Percentiles rank a stretch among this genome's conserved stretches.
Evolutionary conservation across 2,113 vertebrate species (phyloP).

Genomic region (Hyaena hyaena): DNA sequence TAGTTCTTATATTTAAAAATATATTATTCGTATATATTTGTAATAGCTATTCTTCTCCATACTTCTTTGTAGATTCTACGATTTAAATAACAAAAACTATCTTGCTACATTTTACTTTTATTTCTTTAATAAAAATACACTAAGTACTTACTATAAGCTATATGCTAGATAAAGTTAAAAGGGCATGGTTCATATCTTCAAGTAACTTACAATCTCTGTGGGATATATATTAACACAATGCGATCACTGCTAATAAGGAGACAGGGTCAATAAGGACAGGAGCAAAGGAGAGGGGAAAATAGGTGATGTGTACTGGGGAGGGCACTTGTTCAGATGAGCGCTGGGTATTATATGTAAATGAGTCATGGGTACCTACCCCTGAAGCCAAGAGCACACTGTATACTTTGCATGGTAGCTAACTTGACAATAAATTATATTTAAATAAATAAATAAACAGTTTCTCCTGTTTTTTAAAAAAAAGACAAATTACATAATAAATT

Average conservation of each 20-base stretch:
- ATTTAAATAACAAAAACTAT: slow-evolving; percentile 30
- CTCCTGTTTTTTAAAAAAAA: too few relatives aligned
- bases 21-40: not conserved
- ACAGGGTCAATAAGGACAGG: not conserved
- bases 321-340: too few relatives aligned
- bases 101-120: not conserved
- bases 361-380: too few relatives aligned
- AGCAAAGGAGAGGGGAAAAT: too few relatives aligned
- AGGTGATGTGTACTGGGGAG: too few relatives aligned
- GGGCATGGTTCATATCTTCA: not conserved
- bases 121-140: slow-evolving; percentile 5
- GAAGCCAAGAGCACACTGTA: too few relatives aligned
- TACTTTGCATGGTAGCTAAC: too few relatives aligned
- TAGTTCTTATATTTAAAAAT: not conserved
- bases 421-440: too few relatives aligned
- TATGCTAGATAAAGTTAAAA: not conserved
- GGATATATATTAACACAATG: not conserved
- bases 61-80: not conserved
- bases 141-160: not conserved
- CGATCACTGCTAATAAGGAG: not conserved
- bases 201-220: not conserved
- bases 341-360: too few relatives aligned
- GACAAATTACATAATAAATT: too few relatives aligned
- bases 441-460: too few relatives aligned
- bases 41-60: not conserved